These are phyloP conservation scores for Drosophila neocordata DNA, from an alignment of 1,140 invertebrate species.

Conservation along the genomic window DNA sequence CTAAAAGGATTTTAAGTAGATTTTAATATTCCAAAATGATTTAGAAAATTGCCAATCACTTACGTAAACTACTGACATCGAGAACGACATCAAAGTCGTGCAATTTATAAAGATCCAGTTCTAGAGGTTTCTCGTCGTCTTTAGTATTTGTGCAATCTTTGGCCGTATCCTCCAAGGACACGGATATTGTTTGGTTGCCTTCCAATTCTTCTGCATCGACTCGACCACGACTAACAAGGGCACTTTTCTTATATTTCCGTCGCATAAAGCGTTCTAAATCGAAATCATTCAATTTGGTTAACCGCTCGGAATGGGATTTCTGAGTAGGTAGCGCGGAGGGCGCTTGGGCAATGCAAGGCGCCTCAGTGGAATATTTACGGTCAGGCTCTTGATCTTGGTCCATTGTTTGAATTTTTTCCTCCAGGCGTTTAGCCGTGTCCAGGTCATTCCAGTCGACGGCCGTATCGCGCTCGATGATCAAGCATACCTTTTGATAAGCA, in stretches of 20 bases:
- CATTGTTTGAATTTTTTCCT: conserved; percentile 35
- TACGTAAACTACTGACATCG: conserved; percentile 33
- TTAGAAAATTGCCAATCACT: not conserved
- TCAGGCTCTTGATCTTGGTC: conserved; percentile 18
- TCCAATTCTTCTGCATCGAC: not conserved
- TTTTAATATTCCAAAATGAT: too few species aligned
- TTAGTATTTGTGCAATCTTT: not conserved
- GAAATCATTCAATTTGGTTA: conserved; percentile 12
- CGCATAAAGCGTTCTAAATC: conserved; percentile 39
- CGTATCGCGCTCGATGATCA: conserved; percentile 42
- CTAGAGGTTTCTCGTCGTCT: not conserved
- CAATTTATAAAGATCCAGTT: conserved; percentile 34
- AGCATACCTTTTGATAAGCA: conserved; percentile 31
- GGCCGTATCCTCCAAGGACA: not conserved
- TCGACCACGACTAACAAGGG: conserved; percentile 5
- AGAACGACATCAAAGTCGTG: conserved; percentile 39
- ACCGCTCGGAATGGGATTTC: not conserved
- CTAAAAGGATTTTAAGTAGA: conserved; percentile 5
- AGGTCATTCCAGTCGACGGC: conserved; percentile 29
- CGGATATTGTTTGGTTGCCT: not conserved
- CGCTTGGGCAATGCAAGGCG: too few species aligned
- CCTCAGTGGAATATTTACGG: not conserved
- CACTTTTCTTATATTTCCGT: conserved; percentile 33
- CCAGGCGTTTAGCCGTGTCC: conserved; percentile 22
- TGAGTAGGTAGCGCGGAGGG: not conserved